Base-by-base conservation (phyloP, 1,140 invertebrate genomes). In the Diorhabda elongata region DNA sequence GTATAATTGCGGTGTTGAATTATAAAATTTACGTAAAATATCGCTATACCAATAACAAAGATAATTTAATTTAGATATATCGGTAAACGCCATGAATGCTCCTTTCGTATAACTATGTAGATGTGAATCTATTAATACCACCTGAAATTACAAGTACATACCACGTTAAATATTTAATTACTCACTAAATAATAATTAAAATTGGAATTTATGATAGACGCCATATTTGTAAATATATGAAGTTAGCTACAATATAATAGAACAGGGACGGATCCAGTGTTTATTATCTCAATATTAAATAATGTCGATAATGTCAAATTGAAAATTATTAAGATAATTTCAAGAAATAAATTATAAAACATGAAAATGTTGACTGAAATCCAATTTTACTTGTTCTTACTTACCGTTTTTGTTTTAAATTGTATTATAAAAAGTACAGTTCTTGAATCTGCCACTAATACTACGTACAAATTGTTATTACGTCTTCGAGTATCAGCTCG, bases 341-440 rank as follows among this genome's bases (percentile, higher is more conserved):
- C 26, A 26, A 26, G 26, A 26, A 26, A 26, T 26, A 26, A 26
- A 26, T 26, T 26, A 26, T 26, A 26, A 26, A 26, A 26, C 1
- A 26, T 26, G 26, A 58, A 58, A 5, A 42, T 58, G 11, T 58
- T 66, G 2, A n/a, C 52, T 57, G 3, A 9, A 7, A 59, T 59
- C n/a, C 6, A 45, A 6, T 4, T 44, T 63, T 26, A 26, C 26
- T 26, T 26, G 26, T 26, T 26, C 26, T 26, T 26, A 73, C 68
- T 72, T 71, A 79, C 75, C n/a, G 74, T 79, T 61, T 77, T 70
- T 5, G 72, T 69, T 61, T 73, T 62, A 8, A 69, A 56, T 70
- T 81, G 76, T 11, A 77, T 70, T 57, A 80, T 74, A 69, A 81
- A 78, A 9, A 81, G 66, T 6, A 81, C 76, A 61, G 76, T 78